Percentiles rank a stretch among this genome's conserved stretches.
Evolutionary conservation across 2,797 vertebrate species (phyloP).

Genomic region (Thalassophryne amazonica): DNA sequence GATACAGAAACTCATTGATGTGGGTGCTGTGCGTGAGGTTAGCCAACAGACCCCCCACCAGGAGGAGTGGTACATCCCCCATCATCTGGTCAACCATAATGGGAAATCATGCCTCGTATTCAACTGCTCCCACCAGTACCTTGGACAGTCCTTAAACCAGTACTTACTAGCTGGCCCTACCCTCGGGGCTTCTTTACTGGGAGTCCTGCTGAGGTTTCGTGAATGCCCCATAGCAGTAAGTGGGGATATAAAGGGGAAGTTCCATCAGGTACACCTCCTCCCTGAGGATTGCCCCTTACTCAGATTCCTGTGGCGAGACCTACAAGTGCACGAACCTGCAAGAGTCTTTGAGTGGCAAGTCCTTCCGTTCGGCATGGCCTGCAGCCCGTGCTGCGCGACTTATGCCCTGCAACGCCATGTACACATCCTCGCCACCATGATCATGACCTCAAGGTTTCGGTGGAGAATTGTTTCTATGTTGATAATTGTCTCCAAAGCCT

Average conservation of each 20-base stretch:
- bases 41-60: neutral
- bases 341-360: no score
- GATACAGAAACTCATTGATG: neutral
- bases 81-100: slow-evolving; percentile 7
- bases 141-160: neutral
- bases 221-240: neutral
- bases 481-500: slow-evolving; percentile 4
- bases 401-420: neutral
- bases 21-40: neutral
- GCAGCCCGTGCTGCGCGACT: neutral
- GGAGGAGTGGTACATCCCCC: neutral
- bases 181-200: neutral
- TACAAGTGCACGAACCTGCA: no score
- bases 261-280: no score
- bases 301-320: no score
- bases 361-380: no score
- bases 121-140: slow-evolving; percentile 1
- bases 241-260: neutral
- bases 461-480: neutral
- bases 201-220: neutral
- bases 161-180: neutral
- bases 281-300: no score
- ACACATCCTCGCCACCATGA: neutral
- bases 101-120: neutral
- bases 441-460: neutral